phyloP scores from a whole-genome alignment of 2,797 vertebrate species.

The Hylomyscus alleni region DNA sequence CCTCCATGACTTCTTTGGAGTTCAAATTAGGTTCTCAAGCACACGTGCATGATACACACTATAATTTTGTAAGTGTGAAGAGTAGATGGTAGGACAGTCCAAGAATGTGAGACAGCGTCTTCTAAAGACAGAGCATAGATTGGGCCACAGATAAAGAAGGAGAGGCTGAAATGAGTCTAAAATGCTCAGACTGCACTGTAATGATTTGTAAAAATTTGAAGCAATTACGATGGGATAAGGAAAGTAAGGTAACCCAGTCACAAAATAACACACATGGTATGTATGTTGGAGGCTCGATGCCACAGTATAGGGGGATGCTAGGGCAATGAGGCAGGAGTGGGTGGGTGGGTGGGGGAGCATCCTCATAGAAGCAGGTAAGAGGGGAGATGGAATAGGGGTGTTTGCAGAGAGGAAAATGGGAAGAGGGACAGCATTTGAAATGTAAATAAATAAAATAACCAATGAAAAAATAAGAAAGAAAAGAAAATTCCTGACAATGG shows the following conservation, averaged over 20 bases:
- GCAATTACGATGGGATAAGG: neutral
- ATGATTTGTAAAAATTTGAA: neutral
- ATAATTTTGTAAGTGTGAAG: neutral
- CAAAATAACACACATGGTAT: no score
- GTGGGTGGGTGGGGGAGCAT: no score
- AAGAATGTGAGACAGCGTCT: neutral
- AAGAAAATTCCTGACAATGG: neutral
- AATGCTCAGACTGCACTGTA: neutral
- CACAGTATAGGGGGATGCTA: no score
- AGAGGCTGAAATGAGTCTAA: neutral
- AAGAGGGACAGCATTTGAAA: no score
- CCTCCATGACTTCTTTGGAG: neutral
- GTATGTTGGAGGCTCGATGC: no score
- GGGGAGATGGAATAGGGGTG: no score
- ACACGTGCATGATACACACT: neutral
- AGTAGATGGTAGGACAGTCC: neutral
- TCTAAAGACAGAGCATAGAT: neutral
- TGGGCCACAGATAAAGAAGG: neutral
- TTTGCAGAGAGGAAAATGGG: no score
- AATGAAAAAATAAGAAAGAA: neutral
- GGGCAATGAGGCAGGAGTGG: no score
- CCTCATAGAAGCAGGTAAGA: no score
- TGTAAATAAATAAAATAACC: no score
- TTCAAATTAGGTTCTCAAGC: neutral
- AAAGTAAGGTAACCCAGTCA: no score